A percentile compares a stretch with the other conserved stretches of the same genome.
These are phyloP conservation scores for Desmophyllum pertusum DNA, from an alignment of 92 coral and sea anemone species.

Conservation along the genomic window DNA sequence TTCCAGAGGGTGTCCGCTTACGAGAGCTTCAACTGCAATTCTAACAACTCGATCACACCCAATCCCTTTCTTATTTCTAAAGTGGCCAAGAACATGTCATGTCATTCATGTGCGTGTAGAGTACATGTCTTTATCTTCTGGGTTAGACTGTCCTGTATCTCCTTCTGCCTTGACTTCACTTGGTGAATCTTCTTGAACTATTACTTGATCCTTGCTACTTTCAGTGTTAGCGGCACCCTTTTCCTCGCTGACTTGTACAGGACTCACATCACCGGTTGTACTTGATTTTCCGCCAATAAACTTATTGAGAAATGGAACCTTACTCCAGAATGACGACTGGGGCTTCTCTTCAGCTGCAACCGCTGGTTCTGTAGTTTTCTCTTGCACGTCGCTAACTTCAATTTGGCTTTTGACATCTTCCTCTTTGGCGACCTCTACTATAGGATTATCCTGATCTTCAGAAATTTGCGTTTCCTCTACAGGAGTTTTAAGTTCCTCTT, in stretches of 20 bases:
- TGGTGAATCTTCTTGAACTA: constrained; percentile 15
- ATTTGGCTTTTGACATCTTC: constrained; percentile 11
- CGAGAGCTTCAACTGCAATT: too few species aligned
- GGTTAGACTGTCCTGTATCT: constrained; percentile 90
- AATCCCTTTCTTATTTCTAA: background rate
- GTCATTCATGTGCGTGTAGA: constrained; percentile 71
- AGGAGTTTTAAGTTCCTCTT: constrained; percentile 21
- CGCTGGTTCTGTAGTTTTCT: constrained; percentile 16
- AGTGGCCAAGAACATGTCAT: background rate
- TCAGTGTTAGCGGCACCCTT: background rate
- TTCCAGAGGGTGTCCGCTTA: too few species aligned
- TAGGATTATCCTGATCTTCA: constrained; percentile 14
- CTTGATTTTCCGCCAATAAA: background rate
- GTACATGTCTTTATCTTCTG: constrained; percentile 97
- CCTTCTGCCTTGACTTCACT: constrained; percentile 51
- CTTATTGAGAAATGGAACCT: constrained; percentile 42
- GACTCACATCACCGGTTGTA: background rate
- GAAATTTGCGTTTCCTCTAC: background rate
- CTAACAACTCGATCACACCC: too few species aligned
- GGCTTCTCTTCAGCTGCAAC: constrained; percentile 29
- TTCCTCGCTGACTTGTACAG: background rate
- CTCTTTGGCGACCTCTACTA: background rate
- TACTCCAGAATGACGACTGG: constrained; percentile 55
- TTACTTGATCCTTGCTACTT: constrained; percentile 26
- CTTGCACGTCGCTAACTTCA: background rate